phyloP scores from a whole-genome alignment of 2,888 invertebrate species.

The Lasiommata megera region DNA sequence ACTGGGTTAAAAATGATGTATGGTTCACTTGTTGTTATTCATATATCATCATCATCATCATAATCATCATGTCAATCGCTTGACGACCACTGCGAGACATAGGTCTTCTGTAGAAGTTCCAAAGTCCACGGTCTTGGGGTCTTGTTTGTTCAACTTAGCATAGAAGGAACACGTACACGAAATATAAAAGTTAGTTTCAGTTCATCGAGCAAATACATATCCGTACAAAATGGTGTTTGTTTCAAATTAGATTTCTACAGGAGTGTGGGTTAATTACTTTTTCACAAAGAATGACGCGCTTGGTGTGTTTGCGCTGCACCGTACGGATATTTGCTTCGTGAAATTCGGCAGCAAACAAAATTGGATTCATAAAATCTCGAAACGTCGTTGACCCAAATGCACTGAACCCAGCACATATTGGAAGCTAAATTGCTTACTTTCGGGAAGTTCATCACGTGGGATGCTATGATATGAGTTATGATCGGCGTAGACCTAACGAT shows the following conservation, averaged over 20 bases:
- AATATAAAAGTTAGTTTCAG: too few species aligned
- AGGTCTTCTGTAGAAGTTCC: too few species aligned
- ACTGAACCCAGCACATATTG: conserved; percentile 8
- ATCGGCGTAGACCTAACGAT: neutral
- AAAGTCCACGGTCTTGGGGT: too few species aligned
- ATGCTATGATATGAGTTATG: conserved; percentile 6
- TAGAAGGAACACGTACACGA: too few species aligned
- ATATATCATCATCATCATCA: too few species aligned
- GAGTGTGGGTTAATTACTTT: neutral
- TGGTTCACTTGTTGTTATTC: too few species aligned
- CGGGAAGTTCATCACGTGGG: neutral
- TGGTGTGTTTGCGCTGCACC: neutral
- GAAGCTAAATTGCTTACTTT: conserved; percentile 6
- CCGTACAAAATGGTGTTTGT: too few species aligned
- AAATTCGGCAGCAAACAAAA: conserved; percentile 8
- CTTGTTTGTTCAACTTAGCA: too few species aligned
- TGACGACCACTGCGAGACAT: too few species aligned
- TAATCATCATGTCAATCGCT: too few species aligned
- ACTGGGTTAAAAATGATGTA: too few species aligned
- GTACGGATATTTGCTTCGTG: conserved; percentile 1
- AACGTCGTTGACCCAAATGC: conserved; percentile 15
- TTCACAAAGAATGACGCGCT: neutral
- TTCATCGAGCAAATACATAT: too few species aligned
- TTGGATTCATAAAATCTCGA: conserved; percentile 13
- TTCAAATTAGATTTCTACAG: neutral